A percentile compares a stretch with the other conserved stretches of the same genome.
Conservation (phyloP, 2,113 vertebrate species). For the Trinectes maculatus region DNA sequence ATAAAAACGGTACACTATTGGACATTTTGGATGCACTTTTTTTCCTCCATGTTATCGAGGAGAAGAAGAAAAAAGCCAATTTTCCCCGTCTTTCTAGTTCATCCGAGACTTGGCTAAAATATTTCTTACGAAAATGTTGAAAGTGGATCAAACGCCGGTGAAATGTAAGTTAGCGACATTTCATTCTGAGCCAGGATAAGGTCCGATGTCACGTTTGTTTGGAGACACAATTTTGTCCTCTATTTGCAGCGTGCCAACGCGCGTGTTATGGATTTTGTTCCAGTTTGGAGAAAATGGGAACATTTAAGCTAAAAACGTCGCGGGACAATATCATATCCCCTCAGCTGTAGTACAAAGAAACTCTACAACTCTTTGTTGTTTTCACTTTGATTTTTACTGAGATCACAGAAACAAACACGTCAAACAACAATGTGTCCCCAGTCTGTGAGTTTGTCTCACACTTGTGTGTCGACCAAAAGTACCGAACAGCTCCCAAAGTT, state of each 20-base stretch:
- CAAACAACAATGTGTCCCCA: constrained; percentile 61
- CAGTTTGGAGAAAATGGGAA: constrained; percentile 9
- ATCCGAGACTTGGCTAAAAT: constrained; percentile 40
- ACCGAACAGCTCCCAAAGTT: constrained; percentile 72
- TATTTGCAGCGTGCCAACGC: constrained; percentile 2
- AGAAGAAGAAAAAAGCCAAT: constrained; percentile 36
- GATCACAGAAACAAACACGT: constrained; percentile 69
- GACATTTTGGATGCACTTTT: constrained; percentile 34
- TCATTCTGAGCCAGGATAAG: constrained; percentile 17
- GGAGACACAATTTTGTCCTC: constrained; percentile 10
- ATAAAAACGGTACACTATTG: constrained; percentile 36
- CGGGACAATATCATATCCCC: constrained; percentile 45
- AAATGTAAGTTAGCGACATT: constrained; percentile 33
- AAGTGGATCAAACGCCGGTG: constrained; percentile 49
- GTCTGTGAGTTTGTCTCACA: constrained; percentile 64
- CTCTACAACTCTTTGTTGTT: constrained; percentile 57
- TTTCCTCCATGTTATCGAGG: constrained; percentile 33
- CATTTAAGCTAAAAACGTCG: constrained; percentile 40
- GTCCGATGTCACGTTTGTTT: constrained; percentile 38
- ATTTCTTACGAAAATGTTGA: constrained; percentile 23
- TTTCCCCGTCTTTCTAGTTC: constrained; percentile 48
- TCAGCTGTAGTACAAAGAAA: constrained; percentile 39
- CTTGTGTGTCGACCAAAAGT: constrained; percentile 74
- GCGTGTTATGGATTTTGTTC: constrained; percentile 30
- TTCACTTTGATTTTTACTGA: constrained; percentile 62